A percentile compares a stretch with the other conserved stretches of the same genome.
Evolutionary conservation across 2,797 vertebrate species (phyloP).

Genomic region (Macropodus opercularis): DNA sequence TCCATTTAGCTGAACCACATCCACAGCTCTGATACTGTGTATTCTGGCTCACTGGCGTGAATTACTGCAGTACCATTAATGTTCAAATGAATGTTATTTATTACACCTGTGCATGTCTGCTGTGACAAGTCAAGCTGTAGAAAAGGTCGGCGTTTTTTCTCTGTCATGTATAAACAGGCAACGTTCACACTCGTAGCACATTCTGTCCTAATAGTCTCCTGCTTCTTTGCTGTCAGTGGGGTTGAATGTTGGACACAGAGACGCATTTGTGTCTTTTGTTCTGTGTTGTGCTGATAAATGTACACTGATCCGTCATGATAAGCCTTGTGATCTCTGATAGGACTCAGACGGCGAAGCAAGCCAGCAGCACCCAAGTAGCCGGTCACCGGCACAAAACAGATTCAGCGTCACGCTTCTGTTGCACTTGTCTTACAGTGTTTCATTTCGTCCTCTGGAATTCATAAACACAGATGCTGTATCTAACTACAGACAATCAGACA

Average conservation of each 20-base stretch:
- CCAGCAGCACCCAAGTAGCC: slow-evolving; percentile 34
- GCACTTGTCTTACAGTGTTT: neutral
- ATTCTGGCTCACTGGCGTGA: neutral
- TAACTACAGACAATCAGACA: slow-evolving; percentile 27
- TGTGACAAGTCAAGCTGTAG: neutral
- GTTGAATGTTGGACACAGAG: slow-evolving; percentile 26
- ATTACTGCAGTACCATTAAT: neutral
- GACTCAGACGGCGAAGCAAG: slow-evolving; percentile 47
- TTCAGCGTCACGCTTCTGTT: slow-evolving; percentile 4
- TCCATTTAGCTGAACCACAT: neutral
- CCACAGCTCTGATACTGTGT: neutral
- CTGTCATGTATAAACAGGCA: neutral
- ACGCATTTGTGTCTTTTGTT: slow-evolving; percentile 40
- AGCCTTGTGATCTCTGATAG: slow-evolving; percentile 65
- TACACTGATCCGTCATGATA: slow-evolving; percentile 73
- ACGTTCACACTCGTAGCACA: neutral
- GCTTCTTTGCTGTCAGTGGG: slow-evolving; percentile 13
- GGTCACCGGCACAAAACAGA: neutral
- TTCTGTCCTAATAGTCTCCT: slow-evolving; percentile 11
- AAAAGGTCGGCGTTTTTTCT: neutral
- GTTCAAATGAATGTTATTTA: neutral
- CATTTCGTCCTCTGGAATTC: slow-evolving; percentile 14
- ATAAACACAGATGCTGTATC: slow-evolving; percentile 14
- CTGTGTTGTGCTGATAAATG: slow-evolving; percentile 54
- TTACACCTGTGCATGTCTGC: neutral